Percentiles rank a stretch among this genome's conserved stretches.
These are phyloP conservation scores for Ranitomeya variabilis DNA, from an alignment of 2,113 vertebrate species.

Conservation along the genomic window DNA sequence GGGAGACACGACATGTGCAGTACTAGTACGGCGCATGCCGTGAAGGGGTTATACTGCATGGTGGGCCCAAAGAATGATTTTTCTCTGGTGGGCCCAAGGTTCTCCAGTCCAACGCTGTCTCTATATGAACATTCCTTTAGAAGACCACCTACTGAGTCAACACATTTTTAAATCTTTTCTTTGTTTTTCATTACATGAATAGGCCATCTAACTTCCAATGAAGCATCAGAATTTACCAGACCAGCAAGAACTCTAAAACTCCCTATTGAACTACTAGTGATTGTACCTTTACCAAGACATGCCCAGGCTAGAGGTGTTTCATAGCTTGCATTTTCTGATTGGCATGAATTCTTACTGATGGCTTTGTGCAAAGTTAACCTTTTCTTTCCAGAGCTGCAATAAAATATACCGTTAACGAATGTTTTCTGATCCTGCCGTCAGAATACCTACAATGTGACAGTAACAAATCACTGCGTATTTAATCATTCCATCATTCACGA, in stretches of 20 bases:
- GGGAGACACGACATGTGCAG: too few relatives aligned
- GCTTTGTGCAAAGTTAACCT: not conserved
- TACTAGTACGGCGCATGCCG: too few relatives aligned
- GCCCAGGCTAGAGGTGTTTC: not conserved
- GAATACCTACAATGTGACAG: conserved; percentile 6
- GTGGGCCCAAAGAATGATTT: too few relatives aligned
- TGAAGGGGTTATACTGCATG: too few relatives aligned
- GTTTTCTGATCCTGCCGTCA: conserved; percentile 8
- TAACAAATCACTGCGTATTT: not conserved
- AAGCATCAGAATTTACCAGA: not conserved
- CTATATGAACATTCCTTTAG: too few relatives aligned
- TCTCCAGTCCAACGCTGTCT: too few relatives aligned
- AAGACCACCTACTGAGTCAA: too few relatives aligned
- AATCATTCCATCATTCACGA: conserved; percentile 16
- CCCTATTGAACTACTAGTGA: not conserved
- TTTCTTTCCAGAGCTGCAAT: not conserved
- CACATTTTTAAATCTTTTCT: not conserved
- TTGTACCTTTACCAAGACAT: not conserved
- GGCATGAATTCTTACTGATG: not conserved
- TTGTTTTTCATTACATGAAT: not conserved
- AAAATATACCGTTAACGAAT: not conserved
- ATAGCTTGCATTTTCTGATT: not conserved
- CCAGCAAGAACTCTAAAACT: not conserved
- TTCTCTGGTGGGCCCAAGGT: too few relatives aligned
- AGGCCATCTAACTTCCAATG: not conserved